Evolutionary conservation across 92 coral and sea anemone genomes (phyloP).

Genomic region (Zoanthus sociatus): DNA sequence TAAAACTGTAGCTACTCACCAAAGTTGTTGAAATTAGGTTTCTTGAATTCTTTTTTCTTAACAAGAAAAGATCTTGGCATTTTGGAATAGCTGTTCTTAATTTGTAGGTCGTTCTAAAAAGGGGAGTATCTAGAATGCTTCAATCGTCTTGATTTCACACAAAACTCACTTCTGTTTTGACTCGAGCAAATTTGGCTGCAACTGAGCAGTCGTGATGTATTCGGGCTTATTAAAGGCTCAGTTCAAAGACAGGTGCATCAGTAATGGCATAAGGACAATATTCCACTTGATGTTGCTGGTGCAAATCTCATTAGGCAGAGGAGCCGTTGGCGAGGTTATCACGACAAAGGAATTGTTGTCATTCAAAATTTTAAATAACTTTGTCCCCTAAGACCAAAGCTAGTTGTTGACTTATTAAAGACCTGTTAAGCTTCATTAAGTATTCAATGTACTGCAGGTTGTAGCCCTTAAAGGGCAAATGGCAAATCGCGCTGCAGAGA

Average conservation of each 20-base stretch:
- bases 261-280: slow-evolving; percentile 72
- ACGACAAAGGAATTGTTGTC: slow-evolving; percentile 78
- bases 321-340: slow-evolving; percentile 75
- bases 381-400: slow-evolving; percentile 66
- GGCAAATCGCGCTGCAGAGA: slow-evolving; percentile 69
- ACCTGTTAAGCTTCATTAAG: slow-evolving; percentile 84
- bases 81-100: slow-evolving; percentile 30
- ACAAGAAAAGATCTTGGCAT: slow-evolving; percentile 99
- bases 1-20: slow-evolving; percentile 69
- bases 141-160: neutral
- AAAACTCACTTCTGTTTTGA: slow-evolving; percentile 33
- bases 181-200: slow-evolving; percentile 29
- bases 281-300: slow-evolving; percentile 73
- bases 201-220: slow-evolving; percentile 40
- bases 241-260: slow-evolving; percentile 24
- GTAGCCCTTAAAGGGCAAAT: slow-evolving; percentile 65
- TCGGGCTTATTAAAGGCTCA: slow-evolving; percentile 39
- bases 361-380: slow-evolving; percentile 76
- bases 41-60: slow-evolving; percentile 97
- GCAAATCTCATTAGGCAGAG: slow-evolving; percentile 66
- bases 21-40: slow-evolving; percentile 77
- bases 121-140: neutral
- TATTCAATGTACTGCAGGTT: slow-evolving; percentile 86
- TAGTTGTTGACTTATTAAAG: slow-evolving; percentile 90
- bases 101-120: neutral